A percentile compares a stretch with the other conserved stretches of the same genome.
phyloP scores from a whole-genome alignment of 1,140 invertebrate genomes.

The Andricus grossulariae region DNA sequence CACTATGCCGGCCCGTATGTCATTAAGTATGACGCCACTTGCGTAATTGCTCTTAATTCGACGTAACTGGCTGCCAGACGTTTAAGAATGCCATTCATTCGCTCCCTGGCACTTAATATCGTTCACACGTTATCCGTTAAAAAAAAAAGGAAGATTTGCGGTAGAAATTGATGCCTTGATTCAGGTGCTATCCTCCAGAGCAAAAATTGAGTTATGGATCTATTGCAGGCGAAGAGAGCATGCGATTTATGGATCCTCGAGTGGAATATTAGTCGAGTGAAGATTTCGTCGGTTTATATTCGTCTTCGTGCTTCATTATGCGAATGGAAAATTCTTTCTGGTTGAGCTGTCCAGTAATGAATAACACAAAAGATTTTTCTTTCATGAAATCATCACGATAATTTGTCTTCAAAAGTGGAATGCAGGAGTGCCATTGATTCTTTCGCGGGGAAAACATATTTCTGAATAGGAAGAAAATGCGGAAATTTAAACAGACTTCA shows the following conservation, averaged over 20 bases:
- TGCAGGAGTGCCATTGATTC: neutral
- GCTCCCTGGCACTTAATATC: conserved; percentile 1
- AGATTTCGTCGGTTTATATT: neutral
- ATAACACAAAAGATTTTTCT: neutral
- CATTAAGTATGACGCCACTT: conserved; percentile 62
- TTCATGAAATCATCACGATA: neutral
- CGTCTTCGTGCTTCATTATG: neutral
- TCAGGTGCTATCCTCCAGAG: neutral
- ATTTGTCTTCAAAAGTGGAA: neutral
- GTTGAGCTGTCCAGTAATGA: neutral
- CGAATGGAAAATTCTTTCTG: conserved; percentile 2
- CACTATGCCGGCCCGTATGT: conserved; percentile 28
- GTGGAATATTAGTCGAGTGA: too few species aligned
- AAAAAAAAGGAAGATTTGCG: neutral
- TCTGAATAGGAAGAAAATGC: neutral
- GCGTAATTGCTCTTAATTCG: conserved; percentile 69
- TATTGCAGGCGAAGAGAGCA: neutral
- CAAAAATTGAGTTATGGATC: neutral
- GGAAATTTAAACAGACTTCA: too few species aligned
- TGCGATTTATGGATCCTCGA: neutral
- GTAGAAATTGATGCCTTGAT: neutral
- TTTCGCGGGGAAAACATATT: neutral
- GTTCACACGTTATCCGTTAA: conserved; percentile 15
- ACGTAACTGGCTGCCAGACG: conserved; percentile 56
- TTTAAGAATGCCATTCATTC: conserved; percentile 54